A percentile compares a stretch with the other conserved stretches of the same genome.
Conservation (phyloP, 1,140 invertebrate genomes). For the Cyclina sinensis region DNA sequence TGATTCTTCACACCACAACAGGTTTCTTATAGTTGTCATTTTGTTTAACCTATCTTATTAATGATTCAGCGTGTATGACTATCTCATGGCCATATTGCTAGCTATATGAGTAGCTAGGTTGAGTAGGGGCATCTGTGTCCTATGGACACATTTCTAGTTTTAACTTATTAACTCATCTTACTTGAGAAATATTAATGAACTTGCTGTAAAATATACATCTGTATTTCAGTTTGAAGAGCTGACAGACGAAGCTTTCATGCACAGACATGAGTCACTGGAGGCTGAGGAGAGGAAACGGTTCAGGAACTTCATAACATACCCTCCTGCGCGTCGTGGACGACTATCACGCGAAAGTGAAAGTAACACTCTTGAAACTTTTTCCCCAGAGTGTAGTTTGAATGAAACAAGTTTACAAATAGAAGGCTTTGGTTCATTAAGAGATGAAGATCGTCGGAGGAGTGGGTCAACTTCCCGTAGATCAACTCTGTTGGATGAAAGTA, state of each 20-base stretch:
- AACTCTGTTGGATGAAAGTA: slow-evolving; percentile 38
- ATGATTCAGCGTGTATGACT: too few species aligned
- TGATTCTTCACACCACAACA: too few species aligned
- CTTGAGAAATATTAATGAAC: too few species aligned
- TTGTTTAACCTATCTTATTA: too few species aligned
- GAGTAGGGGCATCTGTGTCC: too few species aligned
- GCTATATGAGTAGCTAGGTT: too few species aligned
- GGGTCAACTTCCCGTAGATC: slow-evolving; percentile 72
- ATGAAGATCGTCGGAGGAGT: slow-evolving; percentile 59
- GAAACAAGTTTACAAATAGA: slow-evolving; percentile 36
- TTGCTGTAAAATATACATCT: too few species aligned
- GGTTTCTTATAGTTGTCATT: too few species aligned
- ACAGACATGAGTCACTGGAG: slow-evolving; percentile 92
- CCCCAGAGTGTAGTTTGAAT: not conserved
- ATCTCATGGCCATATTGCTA: too few species aligned
- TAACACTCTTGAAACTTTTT: slow-evolving; percentile 61
- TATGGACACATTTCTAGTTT: too few species aligned
- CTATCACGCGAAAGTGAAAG: slow-evolving; percentile 69
- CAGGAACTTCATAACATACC: slow-evolving; percentile 90
- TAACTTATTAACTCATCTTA: too few species aligned
- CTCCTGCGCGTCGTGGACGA: slow-evolving; percentile 88
- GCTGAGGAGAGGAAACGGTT: slow-evolving; percentile 93
- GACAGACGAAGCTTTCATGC: slow-evolving; percentile 90
- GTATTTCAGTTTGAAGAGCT: slow-evolving; percentile 91
- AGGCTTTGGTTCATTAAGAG: slow-evolving; percentile 37